Evolutionary conservation across 2,888 invertebrate species (phyloP).

Genomic region (Hipparchia semele): DNA sequence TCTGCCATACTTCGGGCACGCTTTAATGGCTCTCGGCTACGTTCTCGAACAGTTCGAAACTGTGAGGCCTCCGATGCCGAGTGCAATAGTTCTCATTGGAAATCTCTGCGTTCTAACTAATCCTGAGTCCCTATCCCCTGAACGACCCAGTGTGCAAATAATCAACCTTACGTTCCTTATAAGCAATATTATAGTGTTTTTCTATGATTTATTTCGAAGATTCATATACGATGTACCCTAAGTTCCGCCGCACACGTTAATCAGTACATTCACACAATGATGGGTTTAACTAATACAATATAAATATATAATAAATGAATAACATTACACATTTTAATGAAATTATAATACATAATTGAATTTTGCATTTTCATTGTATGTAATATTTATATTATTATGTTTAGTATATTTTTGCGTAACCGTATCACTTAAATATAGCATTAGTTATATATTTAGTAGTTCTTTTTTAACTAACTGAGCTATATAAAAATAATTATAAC

Average conservation of each 20-base stretch:
- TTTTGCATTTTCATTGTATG: too few relatives aligned
- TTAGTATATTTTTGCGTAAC: too few relatives aligned
- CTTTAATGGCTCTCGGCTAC: slow-evolving; percentile 68
- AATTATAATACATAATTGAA: background rate
- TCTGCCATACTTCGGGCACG: slow-evolving; percentile 64
- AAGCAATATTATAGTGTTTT: slow-evolving; percentile 61
- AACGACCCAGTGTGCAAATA: slow-evolving; percentile 52
- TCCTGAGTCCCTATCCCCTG: slow-evolving; percentile 53
- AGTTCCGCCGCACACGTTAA: background rate
- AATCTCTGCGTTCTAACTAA: slow-evolving; percentile 63
- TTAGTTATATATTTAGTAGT: too few relatives aligned
- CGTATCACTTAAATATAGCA: too few relatives aligned
- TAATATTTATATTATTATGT: background rate
- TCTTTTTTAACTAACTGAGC: too few relatives aligned
- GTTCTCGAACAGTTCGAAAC: slow-evolving; percentile 60
- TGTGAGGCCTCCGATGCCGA: slow-evolving; percentile 61
- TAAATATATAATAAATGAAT: too few relatives aligned
- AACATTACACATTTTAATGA: too few relatives aligned
- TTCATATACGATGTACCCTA: slow-evolving; percentile 32
- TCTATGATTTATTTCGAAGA: slow-evolving; percentile 55
- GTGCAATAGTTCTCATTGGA: slow-evolving; percentile 65
- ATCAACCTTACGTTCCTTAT: slow-evolving; percentile 61
- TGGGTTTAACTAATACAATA: too few relatives aligned
- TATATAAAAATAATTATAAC: too few relatives aligned
- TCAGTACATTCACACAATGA: background rate